Conservation (phyloP, 1,140 invertebrate genomes). For the Plectrocnemia conspersa region DNA sequence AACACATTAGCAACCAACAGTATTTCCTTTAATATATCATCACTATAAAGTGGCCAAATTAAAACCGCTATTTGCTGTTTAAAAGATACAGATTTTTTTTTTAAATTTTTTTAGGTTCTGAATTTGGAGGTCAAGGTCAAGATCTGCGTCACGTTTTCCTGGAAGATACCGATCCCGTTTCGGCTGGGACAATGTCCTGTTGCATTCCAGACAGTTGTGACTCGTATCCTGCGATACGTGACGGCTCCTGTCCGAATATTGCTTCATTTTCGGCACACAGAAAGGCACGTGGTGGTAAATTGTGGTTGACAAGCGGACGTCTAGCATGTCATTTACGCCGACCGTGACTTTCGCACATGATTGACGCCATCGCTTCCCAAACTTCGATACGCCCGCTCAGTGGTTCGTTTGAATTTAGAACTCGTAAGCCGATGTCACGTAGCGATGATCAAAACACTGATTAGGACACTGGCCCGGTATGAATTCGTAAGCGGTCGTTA, state of each 20-base stretch:
- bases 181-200: conserved; percentile 15
- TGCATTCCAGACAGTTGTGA: no score
- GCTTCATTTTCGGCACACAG: conserved; percentile 10
- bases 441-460: no score
- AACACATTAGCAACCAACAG: no score
- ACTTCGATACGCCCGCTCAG: no score
- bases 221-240: no score
- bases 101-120: neutral
- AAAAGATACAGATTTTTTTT: neutral
- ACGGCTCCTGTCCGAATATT: no score
- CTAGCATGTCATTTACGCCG: conserved; percentile 16
- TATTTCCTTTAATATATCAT: no score
- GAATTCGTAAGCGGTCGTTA: no score
- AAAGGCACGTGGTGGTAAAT: conserved; percentile 15
- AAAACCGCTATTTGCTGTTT: neutral
- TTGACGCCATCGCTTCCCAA: conserved; percentile 6
- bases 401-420: no score
- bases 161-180: conserved; percentile 3
- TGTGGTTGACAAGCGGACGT: conserved; percentile 15
- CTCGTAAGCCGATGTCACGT: no score
- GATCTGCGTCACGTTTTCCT: conserved; percentile 2
- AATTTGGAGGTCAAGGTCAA: conserved; percentile 1
- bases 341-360: conserved; percentile 22
- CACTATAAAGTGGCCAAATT: no score
- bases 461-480: no score